Evolutionary conservation across 2,888 invertebrate species (phyloP), one percentile per base, ranked within the genome.

Genomic region (Megastigmus dorsalis): DNA sequence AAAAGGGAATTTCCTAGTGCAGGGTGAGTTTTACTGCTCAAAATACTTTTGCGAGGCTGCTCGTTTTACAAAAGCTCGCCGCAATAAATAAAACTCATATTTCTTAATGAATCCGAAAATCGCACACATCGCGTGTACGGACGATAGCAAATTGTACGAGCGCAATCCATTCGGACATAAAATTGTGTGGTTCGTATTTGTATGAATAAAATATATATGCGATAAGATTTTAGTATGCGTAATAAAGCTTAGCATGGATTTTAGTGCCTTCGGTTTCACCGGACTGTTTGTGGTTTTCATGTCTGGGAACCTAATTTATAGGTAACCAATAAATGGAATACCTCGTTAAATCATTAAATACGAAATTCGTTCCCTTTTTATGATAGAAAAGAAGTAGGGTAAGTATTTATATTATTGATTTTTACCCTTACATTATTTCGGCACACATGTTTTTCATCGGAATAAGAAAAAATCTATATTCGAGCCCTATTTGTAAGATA

Each of bases 161-260:
- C 41, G 38, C 26, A 41, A 59, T 59, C 38, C 41, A 41, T 26
- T 59, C 26, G n/a, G 23, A 41, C 41, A 6, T 23, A 59, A 59
- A n/a, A n/a, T 13, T 13, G n/a, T 41, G 20, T n/a, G 10, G 38
- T 59, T 59, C 13, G 23, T 59, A 59, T 41, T 10, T 10, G 23
- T 13, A 38, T 26, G 26, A 59, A 59, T 28, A 43, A 59, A 59
- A 57, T 38, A 57, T n/a, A n/a, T n/a, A n/a, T n/a, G n/a, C n/a
- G n/a, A 38, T 57, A 55, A 55, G 59, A 59, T 43, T 41, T 59
- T 41, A 59, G 59, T 20, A 28, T 10, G 20, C 15, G 26, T 26
- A 41, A 38, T 59, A 59, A 59, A 41, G 57, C 57, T 59, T 59
- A n/a, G 6, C 38, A 13, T 26, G 28, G n/a, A 59, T 43, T 59